Evolutionary conservation across 2,888 invertebrate species (phyloP), one percentile per base, ranked within the genome.

Genomic region (Dexiosoma caninum): DNA sequence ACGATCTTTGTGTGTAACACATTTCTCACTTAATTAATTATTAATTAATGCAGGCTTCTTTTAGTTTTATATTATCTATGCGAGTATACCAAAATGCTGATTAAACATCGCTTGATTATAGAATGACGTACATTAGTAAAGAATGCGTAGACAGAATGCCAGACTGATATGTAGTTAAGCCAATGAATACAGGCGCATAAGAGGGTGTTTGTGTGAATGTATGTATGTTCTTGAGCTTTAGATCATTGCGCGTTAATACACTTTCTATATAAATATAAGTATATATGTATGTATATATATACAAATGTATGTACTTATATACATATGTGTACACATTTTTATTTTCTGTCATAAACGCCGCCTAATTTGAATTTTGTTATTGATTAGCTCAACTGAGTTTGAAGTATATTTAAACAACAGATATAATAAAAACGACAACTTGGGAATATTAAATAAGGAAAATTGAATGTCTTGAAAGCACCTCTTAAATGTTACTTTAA

Each of bases 11-110:
- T 42, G 9, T 59, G 64, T 55, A 79, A 64, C 62, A 67, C 19
- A 70, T 64, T 70, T 75, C 64, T 70, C 44, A 44, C 37, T 75
- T 70, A 75, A 75, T 69, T 78, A 78, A 69, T 69, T 74, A 69
- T 74, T 70, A 79, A 79, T 75, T 75, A 75, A 75, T 64, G 49
- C 70, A 53, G 64, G 37, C 49, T 37, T 49, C 16, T 12, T 35
- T 35, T 7, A 19, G 32, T 16, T 53, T 53, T 4, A 1, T 14
- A 32, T 46, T 69, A 23, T 57, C 12, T 59, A 37, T 27, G 10
- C 35, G 14, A 46, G 10, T 9, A 49, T 46, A 59, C 37, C 12
- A 57, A 57, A 66, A 66, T 30, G 4, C 8, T 55, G 46, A 37
- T 46, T 66, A 14, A 57, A 37, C 35, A 55, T 19, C 35, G 55